Base-by-base conservation (phyloP, 2,888 invertebrate genomes). In the Synanthedon myopaeformis region DNA sequence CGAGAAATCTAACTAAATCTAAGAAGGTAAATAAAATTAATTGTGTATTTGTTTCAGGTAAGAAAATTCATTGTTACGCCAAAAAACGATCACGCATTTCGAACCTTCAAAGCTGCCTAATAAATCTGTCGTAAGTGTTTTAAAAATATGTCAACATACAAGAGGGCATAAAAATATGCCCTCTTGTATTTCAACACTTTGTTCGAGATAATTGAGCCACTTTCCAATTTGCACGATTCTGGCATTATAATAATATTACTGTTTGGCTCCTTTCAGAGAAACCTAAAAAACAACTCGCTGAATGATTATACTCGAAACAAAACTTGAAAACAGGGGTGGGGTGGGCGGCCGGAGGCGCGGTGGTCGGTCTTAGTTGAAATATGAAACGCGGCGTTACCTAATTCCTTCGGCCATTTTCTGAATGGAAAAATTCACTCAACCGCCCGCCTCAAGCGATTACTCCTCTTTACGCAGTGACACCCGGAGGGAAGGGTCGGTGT, bases 371-470 rank as follows among this genome's bases (percentile, higher is more conserved):
- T 65, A 60, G 67, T 70, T 78, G 70, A 76, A 76, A 80, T 79
- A 81, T 81, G 75, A 75, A 76, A 76, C 74, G 67, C 69, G 62
- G 63, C 66, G 69, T 62, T 74, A 72, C 69, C 74, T 80, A 80
- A 84, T 82, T 81, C 76, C 71, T 80, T 72, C 59, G 70, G 69
- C 75, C 74, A 76, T 83, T 83, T 81, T 74, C 75, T 72, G 74
- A 82, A 82, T 84, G 79, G 76, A 78, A 79, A 79, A 78, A 80
- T 76, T 82, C 82, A 80, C 79, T 82, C 77, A 74, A 72, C 72
- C 57, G 66, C 67, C 72, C 74, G 70, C 79, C 78, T 69, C 76
- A 69, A 77, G 76, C 80, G 79, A 82, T 85, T 81, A 84, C 78
- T 82, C 70, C 76, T 78, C 72, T 73, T 75, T 76, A 74, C 67